phyloP scores from a whole-genome alignment of 2,797 vertebrate genomes.

The Microhierax caerulescens region DNA sequence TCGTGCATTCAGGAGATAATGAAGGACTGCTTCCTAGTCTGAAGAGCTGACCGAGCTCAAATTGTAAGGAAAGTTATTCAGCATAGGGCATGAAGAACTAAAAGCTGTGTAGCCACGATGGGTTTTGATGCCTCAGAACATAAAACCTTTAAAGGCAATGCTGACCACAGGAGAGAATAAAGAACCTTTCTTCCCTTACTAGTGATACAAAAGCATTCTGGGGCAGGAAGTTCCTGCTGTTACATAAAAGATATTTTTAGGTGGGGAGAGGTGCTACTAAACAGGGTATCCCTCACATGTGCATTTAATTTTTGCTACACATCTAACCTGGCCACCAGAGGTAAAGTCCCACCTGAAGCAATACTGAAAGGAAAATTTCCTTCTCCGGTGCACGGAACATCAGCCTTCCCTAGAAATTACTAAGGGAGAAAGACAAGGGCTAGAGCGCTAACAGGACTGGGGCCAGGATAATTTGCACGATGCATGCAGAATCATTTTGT shows the following conservation, averaged over 20 bases:
- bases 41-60: not conserved
- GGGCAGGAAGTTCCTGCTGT: not conserved
- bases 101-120: not conserved
- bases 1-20: not conserved
- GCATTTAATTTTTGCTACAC: not conserved
- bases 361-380: not conserved
- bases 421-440: not conserved
- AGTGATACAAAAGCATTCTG: not conserved
- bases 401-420: not conserved
- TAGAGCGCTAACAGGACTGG: not conserved
- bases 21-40: not conserved
- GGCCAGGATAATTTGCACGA: not conserved
- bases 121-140: not conserved
- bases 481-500: not conserved
- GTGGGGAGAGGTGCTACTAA: not conserved
- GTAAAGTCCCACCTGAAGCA: not conserved
- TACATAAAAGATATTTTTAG: not conserved
- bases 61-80: not conserved
- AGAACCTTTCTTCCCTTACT: not conserved
- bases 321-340: not conserved
- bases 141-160: not conserved
- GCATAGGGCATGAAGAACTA: not conserved
- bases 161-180: not conserved
- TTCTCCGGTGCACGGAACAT: rapidly evolving
- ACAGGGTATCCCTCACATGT: not conserved